A percentile compares a stretch with the other conserved stretches of the same genome.
phyloP scores from a whole-genome alignment of 2,797 vertebrate genomes.

The Natrix natrix region DNA sequence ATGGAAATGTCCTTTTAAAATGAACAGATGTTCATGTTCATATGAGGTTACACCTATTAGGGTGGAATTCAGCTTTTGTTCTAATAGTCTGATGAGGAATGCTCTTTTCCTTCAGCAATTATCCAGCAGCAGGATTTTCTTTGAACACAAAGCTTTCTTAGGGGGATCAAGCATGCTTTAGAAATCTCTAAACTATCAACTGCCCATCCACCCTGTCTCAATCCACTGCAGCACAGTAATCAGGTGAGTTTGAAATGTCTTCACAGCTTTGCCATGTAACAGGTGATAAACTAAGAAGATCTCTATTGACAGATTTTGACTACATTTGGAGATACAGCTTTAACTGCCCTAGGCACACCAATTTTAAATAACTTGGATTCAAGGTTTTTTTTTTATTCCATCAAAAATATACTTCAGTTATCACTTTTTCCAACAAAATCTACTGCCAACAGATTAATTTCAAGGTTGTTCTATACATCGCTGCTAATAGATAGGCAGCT shows the following conservation, averaged over 20 bases:
- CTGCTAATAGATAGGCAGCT: background rate
- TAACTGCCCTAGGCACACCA: background rate
- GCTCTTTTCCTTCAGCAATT: conserved; percentile 25
- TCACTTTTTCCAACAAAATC: background rate
- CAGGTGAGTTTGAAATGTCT: background rate
- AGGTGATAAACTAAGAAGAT: background rate
- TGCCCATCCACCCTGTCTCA: conserved; percentile 15
- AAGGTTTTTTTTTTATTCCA: background rate
- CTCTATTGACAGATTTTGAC: conserved; percentile 23
- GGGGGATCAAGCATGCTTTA: background rate
- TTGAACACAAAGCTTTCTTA: conserved; percentile 20
- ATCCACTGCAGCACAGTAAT: conserved; percentile 19
- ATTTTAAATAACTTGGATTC: background rate
- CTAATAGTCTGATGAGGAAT: conserved; percentile 11
- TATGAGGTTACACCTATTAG: background rate
- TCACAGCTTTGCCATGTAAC: conserved; percentile 9
- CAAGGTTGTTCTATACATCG: background rate
- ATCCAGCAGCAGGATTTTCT: conserved; percentile 29
- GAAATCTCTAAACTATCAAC: background rate
- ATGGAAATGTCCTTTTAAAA: conserved; percentile 5
- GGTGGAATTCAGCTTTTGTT: conserved; percentile 18
- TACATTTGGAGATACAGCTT: conserved; percentile 11
- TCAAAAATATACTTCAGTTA: background rate
- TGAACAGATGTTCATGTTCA: background rate
- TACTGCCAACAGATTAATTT: background rate